Evolutionary conservation across 2,888 invertebrate species (phyloP).

Genomic region (Erebia palarica): DNA sequence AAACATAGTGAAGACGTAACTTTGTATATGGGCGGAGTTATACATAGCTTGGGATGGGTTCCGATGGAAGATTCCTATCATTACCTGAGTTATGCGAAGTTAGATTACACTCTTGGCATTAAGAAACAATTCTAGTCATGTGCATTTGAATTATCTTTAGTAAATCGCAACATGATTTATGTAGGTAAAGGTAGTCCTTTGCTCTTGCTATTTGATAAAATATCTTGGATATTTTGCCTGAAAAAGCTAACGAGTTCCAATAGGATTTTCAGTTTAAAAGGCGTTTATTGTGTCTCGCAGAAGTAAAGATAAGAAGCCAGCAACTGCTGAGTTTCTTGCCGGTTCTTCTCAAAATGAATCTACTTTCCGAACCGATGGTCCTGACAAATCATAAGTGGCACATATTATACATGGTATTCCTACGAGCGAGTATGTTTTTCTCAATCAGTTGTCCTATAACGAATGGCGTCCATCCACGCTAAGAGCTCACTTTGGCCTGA

Average conservation of each 20-base stretch:
- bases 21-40: neutral
- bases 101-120: conserved; percentile 17
- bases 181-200: neutral
- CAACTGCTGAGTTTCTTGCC: too few species aligned
- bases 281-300: too few species aligned
- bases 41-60: conserved; percentile 14
- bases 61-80: conserved; percentile 11
- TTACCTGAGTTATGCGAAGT: conserved; percentile 16
- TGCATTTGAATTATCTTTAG: conserved; percentile 4
- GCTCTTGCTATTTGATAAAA: neutral
- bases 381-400: too few species aligned
- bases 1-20: neutral
- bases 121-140: conserved; percentile 13
- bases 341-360: too few species aligned
- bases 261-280: too few species aligned
- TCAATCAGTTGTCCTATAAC: conserved; percentile 55
- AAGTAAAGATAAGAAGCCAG: too few species aligned
- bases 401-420: too few species aligned
- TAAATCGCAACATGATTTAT: neutral
- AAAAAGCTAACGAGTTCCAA: neutral
- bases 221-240: neutral
- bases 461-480: conserved; percentile 49
- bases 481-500: conserved; percentile 46
- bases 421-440: conserved; percentile 46
- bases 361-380: too few species aligned